Percentiles rank a stretch among this genome's conserved stretches.
Evolutionary conservation across 2,888 invertebrate species (phyloP).

Genomic region (Drosophila conformis): DNA sequence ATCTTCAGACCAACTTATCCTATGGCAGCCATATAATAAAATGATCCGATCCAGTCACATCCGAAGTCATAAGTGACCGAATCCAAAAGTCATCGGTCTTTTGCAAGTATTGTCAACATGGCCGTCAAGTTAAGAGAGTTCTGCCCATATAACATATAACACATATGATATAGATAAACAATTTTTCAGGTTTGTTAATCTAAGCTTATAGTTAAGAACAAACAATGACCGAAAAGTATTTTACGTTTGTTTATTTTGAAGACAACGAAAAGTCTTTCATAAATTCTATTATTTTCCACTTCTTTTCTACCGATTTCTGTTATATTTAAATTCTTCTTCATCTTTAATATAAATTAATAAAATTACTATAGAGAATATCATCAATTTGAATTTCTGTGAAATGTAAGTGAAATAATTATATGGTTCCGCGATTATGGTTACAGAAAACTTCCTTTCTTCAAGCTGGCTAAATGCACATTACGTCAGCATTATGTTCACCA

Average conservation of each 20-base stretch:
- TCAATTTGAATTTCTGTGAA: background rate
- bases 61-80: background rate
- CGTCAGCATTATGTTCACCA: conserved; percentile 15
- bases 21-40: background rate
- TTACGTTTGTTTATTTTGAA: background rate
- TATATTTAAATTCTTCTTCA: background rate
- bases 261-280: background rate
- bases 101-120: background rate
- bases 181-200: background rate
- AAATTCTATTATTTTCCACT: background rate
- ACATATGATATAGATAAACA: background rate
- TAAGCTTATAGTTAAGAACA: background rate
- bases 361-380: background rate
- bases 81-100: background rate
- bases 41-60: background rate
- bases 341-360: background rate
- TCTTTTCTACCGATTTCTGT: background rate
- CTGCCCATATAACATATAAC: background rate
- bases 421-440: background rate
- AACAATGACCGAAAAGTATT: background rate
- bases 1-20: background rate
- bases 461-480: background rate
- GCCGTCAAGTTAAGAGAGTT: background rate
- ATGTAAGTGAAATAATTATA: background rate
- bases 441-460: background rate